Base-by-base conservation (phyloP, 1,140 invertebrate genomes). In the Drosophila repletoides region DNA sequence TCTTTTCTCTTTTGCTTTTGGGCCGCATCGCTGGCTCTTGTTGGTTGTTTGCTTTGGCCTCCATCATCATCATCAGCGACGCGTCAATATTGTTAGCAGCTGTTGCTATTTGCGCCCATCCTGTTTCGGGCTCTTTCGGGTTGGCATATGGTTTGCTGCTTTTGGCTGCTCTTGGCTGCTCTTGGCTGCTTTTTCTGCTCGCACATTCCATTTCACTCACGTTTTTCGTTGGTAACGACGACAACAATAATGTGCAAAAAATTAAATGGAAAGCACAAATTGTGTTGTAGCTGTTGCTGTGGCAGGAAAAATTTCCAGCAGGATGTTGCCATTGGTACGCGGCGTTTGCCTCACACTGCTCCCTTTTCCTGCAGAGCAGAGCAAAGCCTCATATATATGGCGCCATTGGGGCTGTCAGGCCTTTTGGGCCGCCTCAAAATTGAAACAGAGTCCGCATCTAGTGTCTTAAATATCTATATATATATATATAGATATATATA, bases 71-170 rank as follows among this genome's bases (percentile, higher is more conserved):
- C 80, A 81, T 79, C 79, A 84, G 66, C 66, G 66, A 49, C 71
- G 74, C 79, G 80, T 76, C 80, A 87, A 86, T 81, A 84, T 86
- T 76, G 80, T 75, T 79, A 79, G 79, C 79, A 84, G 79, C 79
- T 84, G 79, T 84, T 84, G 80, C 79, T 84, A 61, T 71, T 72
- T 75, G 61, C 77, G 49, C 24, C 38, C 15, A 6, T 12, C 15
- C 33, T 43, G 22, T 51, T 36, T 36, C 46, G 33, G 36, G 15
- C 34, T 38, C 38, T 67, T 56, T 71, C 59, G 73, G 67, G 70
- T 56, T 71, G 29, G 74, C 79, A 79, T 86, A 86, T 79, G 79
- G 61, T 60, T 73, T 72, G 70, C 74, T 77, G 69, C 33, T 59
- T 14, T 48, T 61, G 59, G n/a, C n/a, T n/a, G n/a, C n/a, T n/a